Conservation (phyloP, 2,888 invertebrate species). For the Pheosia tremula region DNA sequence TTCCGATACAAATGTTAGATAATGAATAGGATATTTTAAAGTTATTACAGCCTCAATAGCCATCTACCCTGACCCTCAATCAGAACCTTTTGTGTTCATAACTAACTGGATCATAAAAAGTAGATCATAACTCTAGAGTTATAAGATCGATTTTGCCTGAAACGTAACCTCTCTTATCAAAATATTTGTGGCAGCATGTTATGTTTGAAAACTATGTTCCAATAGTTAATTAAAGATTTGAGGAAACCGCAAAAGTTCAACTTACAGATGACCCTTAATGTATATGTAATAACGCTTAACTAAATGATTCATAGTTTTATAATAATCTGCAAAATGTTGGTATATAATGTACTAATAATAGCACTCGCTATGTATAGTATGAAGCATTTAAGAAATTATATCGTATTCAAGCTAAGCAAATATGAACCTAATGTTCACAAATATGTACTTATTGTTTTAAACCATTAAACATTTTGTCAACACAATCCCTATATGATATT, state of each 20-base stretch:
- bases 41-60: too few relatives aligned
- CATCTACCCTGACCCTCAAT: too few relatives aligned
- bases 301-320: neutral
- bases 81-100: slow-evolving; percentile 28
- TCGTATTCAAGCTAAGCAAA: slow-evolving; percentile 1
- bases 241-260: neutral
- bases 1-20: too few relatives aligned
- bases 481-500: neutral
- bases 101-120: slow-evolving; percentile 23
- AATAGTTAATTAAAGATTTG: neutral
- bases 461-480: neutral
- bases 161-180: neutral
- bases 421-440: neutral
- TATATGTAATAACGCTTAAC: neutral
- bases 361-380: neutral
- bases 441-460: neutral
- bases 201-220: neutral
- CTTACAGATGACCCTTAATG: neutral
- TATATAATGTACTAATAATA: too few relatives aligned
- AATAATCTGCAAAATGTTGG: neutral
- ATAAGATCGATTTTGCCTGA: slow-evolving; percentile 19
- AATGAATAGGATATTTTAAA: too few relatives aligned
- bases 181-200: neutral
- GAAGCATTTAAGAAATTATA: neutral
- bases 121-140: slow-evolving; percentile 15